A percentile compares a stretch with the other conserved stretches of the same genome.
These are phyloP conservation scores for Glaucomys volans DNA, from an alignment of 2,113 vertebrate species.

Conservation along the genomic window DNA sequence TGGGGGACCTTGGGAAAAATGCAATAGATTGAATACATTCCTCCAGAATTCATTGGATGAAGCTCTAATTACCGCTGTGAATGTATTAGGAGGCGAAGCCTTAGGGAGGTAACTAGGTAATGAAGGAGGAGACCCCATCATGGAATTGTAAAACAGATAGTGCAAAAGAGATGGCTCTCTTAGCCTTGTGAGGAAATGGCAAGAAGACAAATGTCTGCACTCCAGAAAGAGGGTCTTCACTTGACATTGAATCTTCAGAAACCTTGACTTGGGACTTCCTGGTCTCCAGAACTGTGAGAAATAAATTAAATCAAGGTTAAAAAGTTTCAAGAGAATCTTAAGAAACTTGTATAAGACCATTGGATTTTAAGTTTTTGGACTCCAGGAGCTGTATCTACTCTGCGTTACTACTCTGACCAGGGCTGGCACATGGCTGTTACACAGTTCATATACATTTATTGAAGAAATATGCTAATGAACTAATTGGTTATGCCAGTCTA, in stretches of 20 bases:
- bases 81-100: neutral
- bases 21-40: neutral
- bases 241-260: neutral
- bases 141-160: neutral
- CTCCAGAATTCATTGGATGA: neutral
- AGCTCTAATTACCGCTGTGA: neutral
- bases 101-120: neutral
- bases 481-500: neutral
- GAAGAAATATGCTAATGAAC: neutral
- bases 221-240: neutral
- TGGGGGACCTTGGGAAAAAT: neutral
- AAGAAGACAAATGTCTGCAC: neutral
- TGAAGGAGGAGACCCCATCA: neutral
- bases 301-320: neutral
- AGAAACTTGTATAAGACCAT: neutral
- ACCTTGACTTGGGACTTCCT: neutral
- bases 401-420: neutral
- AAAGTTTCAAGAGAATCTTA: neutral
- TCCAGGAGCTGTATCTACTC: neutral
- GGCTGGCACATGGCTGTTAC: neutral
- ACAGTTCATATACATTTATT: neutral
- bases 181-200: rapidly evolving
- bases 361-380: neutral
- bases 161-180: neutral
- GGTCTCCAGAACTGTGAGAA: neutral